Evolutionary conservation across 2,113 vertebrate species (phyloP).

Genomic region (Chroicocephalus ridibundus): DNA sequence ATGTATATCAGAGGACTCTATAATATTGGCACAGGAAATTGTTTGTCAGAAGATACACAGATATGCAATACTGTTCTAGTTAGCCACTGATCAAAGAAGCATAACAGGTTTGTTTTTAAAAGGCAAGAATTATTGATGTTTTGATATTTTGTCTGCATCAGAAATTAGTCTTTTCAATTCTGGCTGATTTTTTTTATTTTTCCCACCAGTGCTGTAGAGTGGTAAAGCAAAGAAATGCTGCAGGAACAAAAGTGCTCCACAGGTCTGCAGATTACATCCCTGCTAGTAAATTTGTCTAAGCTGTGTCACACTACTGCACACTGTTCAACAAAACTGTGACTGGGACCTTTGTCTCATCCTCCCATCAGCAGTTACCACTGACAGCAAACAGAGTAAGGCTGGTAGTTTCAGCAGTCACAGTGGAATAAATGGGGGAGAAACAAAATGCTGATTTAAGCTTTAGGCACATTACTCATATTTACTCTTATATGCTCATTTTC

Average conservation of each 20-base stretch:
- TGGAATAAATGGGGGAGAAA: background rate
- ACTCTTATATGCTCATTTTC: background rate
- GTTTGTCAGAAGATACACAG: background rate
- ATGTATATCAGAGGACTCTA: background rate
- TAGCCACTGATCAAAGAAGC: background rate
- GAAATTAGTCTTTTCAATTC: background rate
- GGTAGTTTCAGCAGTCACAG: background rate
- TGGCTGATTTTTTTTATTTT: background rate
- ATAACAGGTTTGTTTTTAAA: background rate
- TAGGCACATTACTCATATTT: background rate
- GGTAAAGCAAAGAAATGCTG: background rate
- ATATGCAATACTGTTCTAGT: background rate
- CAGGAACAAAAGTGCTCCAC: background rate
- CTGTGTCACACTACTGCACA: background rate
- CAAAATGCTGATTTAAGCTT: background rate
- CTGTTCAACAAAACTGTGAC: background rate
- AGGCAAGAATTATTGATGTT: background rate
- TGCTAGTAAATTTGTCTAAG: background rate
- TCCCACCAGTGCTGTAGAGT: background rate
- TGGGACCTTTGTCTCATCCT: background rate
- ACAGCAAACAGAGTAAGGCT: background rate
- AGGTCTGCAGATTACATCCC: background rate
- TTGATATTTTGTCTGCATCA: background rate
- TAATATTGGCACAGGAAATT: background rate
- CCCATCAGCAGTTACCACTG: background rate